These are phyloP conservation scores for Phaedon cochleariae DNA, from an alignment of 2,888 invertebrate genomes.

Conservation along the genomic window DNA sequence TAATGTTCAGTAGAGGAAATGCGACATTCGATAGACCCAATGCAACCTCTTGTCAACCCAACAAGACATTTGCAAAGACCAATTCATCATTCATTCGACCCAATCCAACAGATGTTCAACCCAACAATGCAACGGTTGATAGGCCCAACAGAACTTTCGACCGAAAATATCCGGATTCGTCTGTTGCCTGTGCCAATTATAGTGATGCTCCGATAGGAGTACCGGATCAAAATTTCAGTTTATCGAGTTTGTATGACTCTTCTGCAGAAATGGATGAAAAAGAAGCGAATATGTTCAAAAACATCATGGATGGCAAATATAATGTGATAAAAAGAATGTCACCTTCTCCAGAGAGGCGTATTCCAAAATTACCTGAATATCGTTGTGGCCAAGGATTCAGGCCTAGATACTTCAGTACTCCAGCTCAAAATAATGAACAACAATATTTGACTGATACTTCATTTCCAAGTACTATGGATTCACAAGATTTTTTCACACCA, in stretches of 20 bases:
- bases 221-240: background rate
- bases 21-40: background rate
- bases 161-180: no score
- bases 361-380: slow-evolving; percentile 7
- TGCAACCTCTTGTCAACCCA: background rate
- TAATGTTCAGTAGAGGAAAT: background rate
- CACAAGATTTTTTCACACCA: background rate
- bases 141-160: no score
- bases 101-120: no score
- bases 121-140: no score
- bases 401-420: slow-evolving; percentile 1
- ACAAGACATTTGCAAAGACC: background rate
- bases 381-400: background rate
- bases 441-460: background rate
- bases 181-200: no score
- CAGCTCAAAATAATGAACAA: background rate
- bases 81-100: background rate
- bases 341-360: background rate
- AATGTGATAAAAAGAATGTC: slow-evolving; percentile 1
- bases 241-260: slow-evolving; percentile 5
- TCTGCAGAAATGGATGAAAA: slow-evolving; percentile 9
- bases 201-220: no score
- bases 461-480: slow-evolving; percentile 11
- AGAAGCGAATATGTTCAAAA: background rate
- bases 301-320: background rate